Evolutionary conservation across 2,113 vertebrate species (phyloP).

Genomic region (Gymnogyps californianus): DNA sequence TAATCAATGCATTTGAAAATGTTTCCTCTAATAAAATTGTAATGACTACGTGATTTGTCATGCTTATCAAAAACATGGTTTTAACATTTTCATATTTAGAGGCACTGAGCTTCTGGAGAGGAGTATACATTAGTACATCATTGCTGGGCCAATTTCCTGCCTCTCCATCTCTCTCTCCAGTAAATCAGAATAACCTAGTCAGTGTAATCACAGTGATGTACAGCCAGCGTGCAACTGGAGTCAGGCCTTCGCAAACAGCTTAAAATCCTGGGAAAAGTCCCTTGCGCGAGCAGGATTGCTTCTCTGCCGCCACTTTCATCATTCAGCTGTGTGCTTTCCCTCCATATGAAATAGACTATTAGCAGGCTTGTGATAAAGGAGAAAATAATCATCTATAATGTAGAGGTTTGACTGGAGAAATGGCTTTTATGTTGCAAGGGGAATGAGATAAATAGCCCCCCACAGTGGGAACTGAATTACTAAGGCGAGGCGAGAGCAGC

Average conservation of each 20-base stretch:
- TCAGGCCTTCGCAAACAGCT: neutral
- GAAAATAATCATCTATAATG: constrained; percentile 1
- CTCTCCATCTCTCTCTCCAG: neutral
- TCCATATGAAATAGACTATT: neutral
- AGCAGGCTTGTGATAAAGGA: neutral
- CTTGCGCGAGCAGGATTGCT: neutral
- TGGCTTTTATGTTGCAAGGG: neutral
- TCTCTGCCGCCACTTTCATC: neutral
- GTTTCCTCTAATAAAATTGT: constrained; percentile 46
- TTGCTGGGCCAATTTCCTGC: constrained; percentile 16
- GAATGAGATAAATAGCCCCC: constrained; percentile 9
- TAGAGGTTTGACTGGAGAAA: constrained; percentile 9
- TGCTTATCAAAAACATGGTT: constrained; percentile 34
- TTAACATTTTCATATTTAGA: constrained; percentile 41
- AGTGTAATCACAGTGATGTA: neutral
- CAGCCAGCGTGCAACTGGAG: neutral
- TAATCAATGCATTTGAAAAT: constrained; percentile 55
- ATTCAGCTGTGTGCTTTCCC: neutral
- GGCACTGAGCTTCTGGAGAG: neutral
- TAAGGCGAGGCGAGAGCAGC: neutral
- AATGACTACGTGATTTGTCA: constrained; percentile 11
- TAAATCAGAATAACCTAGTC: neutral
- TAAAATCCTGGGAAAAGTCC: neutral
- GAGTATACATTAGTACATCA: neutral
- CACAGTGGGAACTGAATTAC: neutral